Base-by-base conservation (phyloP, 2,888 invertebrate genomes). In the Dynastes grantii region DNA sequence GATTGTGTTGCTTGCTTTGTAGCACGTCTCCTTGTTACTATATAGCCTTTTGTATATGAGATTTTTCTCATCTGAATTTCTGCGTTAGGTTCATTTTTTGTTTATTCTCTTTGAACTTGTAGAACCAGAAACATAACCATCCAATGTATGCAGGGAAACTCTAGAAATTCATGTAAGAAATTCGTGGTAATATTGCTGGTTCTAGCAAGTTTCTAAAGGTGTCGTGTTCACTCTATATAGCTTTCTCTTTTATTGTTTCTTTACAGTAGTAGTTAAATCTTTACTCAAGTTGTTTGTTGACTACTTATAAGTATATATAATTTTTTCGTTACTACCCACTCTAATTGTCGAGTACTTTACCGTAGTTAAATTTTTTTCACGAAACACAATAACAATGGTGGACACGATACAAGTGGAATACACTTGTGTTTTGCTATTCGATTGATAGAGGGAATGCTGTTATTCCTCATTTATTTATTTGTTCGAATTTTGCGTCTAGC, bases 1-100 rank as follows among this genome's bases (percentile, higher is more conserved):
- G 82, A 82, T 85, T 85, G 84, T 84, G 84, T 86, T 86, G 87
- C 86, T 83, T 82, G 87, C 87, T 87, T 87, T 79, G 82, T 87
- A 87, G 87, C 87, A 81, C 78, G 81, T 75, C 45, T 75, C 61
- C 61, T 61, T 61, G 32, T 45, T 78, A 76, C 29, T 75, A 58
- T n/a, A 45, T 68, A 77, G 81, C 79, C 79, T 83, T 80, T 82
- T 79, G 1, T 53, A 58, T 29, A 51, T 68, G 27, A 79, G 58
- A 67, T 61, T 75, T 82, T 80, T 45, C 45, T 45, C 80, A 81
- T 81, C 81, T 70, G 78, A 80, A 79, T 78, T 51, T 68, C 81
- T 81, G 81, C 81, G 79, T 79, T 82, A 79, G 81, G 84, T 83
- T 82, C 76, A 65, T 76, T 61, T 63, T 75, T 58, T 58, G 40